These are phyloP conservation scores for Formicarius rufipectus DNA, from an alignment of 2,113 vertebrate genomes.

Conservation along the genomic window DNA sequence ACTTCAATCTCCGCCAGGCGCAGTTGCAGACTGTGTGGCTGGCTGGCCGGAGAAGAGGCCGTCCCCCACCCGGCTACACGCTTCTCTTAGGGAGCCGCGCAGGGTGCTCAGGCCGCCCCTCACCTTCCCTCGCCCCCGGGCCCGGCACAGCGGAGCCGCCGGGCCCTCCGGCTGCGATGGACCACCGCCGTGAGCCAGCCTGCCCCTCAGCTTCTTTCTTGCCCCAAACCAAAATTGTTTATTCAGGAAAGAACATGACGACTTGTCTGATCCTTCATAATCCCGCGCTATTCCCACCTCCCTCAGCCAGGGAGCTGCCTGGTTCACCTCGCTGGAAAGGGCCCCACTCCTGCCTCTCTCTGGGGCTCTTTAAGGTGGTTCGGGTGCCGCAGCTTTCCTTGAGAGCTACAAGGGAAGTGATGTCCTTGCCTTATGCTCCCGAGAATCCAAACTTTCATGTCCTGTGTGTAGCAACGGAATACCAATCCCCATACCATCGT, in stretches of 20 bases:
- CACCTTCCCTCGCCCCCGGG: too few relatives aligned
- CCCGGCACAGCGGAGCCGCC: too few relatives aligned
- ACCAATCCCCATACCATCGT: rapidly evolving
- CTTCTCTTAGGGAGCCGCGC: too few relatives aligned
- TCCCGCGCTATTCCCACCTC: neutral
- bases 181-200: too few relatives aligned
- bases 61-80: too few relatives aligned
- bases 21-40: too few relatives aligned
- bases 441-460: rapidly evolving
- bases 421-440: rapidly evolving
- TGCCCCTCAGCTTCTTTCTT: neutral
- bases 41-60: too few relatives aligned
- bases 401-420: neutral
- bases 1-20: too few relatives aligned
- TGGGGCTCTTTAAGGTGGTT: rapidly evolving
- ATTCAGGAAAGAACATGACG: neutral
- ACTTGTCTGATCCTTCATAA: neutral
- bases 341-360: too few relatives aligned
- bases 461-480: rapidly evolving
- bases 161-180: too few relatives aligned
- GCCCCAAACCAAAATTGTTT: neutral
- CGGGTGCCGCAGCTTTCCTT: neutral
- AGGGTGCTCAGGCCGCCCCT: too few relatives aligned
- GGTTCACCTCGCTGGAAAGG: rapidly evolving
- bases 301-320: rapidly evolving